Percentiles rank a stretch among this genome's conserved stretches.
These are phyloP conservation scores for Lonchura striata DNA, from an alignment of 2,113 vertebrate species.

Conservation along the genomic window DNA sequence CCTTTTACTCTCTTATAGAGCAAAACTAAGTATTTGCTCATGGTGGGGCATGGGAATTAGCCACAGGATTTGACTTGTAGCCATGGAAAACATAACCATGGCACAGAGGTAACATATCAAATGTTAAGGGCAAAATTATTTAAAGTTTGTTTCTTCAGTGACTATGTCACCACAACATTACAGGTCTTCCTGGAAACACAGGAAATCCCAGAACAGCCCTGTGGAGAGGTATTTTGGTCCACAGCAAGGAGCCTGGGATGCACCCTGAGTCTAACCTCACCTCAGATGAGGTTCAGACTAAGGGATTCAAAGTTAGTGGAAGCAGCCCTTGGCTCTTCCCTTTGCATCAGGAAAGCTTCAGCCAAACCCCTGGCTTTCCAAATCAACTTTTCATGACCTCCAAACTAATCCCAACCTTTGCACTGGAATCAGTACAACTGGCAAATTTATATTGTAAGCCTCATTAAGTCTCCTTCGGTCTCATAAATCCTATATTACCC, in stretches of 20 bases:
- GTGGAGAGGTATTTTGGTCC: not conserved
- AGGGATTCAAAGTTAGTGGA: not conserved
- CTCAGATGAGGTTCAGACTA: not conserved
- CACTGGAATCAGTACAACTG: conserved; percentile 27
- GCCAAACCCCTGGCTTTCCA: not conserved
- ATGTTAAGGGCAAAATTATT: not conserved
- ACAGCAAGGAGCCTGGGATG: not conserved
- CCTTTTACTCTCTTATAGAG: not conserved
- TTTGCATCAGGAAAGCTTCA: not conserved
- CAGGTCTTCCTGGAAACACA: not conserved
- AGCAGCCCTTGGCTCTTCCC: not conserved
- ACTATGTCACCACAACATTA: not conserved
- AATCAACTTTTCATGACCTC: conserved; percentile 23
- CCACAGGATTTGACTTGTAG: not conserved
- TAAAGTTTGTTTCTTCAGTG: not conserved
- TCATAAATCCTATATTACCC: conserved; percentile 20
- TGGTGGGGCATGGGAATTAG: not conserved
- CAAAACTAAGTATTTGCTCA: not conserved
- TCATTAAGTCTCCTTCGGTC: not conserved
- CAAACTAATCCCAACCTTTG: not conserved
- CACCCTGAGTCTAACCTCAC: not conserved
- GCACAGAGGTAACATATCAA: not conserved
- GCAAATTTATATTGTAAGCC: not conserved
- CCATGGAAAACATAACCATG: not conserved
- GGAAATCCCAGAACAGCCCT: not conserved